Conservation (phyloP, 1,140 invertebrate genomes). For the Monochamus saltuarius region DNA sequence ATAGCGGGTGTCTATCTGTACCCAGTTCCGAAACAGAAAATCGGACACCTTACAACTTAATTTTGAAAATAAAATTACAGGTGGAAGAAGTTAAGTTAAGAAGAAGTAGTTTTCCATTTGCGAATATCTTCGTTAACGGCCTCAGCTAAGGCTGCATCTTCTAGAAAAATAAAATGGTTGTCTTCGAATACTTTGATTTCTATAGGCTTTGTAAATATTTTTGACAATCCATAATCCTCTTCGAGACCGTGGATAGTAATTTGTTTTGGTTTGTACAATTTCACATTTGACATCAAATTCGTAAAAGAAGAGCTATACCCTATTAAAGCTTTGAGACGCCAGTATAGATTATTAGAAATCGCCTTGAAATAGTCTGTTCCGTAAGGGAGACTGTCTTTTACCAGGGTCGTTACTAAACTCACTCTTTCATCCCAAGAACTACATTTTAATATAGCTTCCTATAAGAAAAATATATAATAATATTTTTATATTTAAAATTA, state of each 20-base stretch:
- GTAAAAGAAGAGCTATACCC: slow-evolving; percentile 54
- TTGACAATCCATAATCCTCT: slow-evolving; percentile 66
- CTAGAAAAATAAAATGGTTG: slow-evolving; percentile 70
- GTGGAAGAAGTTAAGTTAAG: no score
- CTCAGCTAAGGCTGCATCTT: slow-evolving; percentile 62
- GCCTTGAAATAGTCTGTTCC: slow-evolving; percentile 54
- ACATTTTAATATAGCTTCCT: slow-evolving; percentile 23
- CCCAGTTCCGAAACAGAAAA: no score
- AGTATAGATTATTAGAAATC: slow-evolving; percentile 56
- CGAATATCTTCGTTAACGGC: slow-evolving; percentile 53
- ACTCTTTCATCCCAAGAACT: slow-evolving; percentile 20
- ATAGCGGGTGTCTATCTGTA: no score
- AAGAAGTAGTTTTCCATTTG: no score
- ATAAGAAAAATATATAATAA: not conserved
- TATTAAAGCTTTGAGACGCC: slow-evolving; percentile 59
- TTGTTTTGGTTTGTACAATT: slow-evolving; percentile 63
- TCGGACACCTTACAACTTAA: no score
- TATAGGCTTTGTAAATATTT: slow-evolving; percentile 55
- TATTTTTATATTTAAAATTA: no score
- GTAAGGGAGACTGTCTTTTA: slow-evolving; percentile 51
- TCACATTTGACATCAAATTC: slow-evolving; percentile 60
- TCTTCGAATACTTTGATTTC: slow-evolving; percentile 63
- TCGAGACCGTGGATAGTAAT: slow-evolving; percentile 54
- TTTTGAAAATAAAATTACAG: no score
- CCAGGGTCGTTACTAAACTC: slow-evolving; percentile 40